Percentiles rank a stretch among this genome's conserved stretches.
phyloP scores from a whole-genome alignment of 2,113 vertebrate species.

The Chiloscyllium plagiosum region DNA sequence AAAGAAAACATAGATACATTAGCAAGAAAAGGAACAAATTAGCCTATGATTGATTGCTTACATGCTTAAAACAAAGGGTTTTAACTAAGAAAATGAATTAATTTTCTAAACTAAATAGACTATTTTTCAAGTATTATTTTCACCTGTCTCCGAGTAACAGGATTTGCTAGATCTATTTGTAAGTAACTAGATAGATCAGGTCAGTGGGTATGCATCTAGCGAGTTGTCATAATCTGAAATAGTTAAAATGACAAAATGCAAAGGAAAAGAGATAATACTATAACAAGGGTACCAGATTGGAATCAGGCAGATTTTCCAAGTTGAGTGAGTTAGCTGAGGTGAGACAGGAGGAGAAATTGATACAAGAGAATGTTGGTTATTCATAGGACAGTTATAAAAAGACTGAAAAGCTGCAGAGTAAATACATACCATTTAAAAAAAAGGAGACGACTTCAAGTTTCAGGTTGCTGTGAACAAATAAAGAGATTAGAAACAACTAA shows the following conservation, averaged over 20 bases:
- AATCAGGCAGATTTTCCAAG: not conserved
- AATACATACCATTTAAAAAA: not conserved
- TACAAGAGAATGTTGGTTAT: not conserved
- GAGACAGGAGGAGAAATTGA: not conserved
- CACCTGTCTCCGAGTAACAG: not conserved
- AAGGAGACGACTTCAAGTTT: not conserved
- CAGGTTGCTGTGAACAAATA: conserved; percentile 5
- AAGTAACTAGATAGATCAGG: not conserved
- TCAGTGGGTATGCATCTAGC: not conserved
- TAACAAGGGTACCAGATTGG: not conserved
- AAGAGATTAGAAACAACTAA: conserved; percentile 5
- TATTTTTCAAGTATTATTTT: not conserved
- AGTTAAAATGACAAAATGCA: not conserved
- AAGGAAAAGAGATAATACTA: not conserved
- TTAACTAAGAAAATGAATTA: not conserved
- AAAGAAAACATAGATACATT: not conserved
- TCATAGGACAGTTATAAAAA: not conserved
- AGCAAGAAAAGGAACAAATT: not conserved
- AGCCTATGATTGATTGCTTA: not conserved
- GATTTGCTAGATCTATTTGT: not conserved
- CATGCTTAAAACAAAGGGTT: not conserved
- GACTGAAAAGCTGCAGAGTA: not conserved
- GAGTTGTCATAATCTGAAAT: not conserved
- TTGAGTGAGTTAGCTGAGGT: not conserved
- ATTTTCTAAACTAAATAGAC: not conserved